Base-by-base conservation (phyloP, 2,888 invertebrate species). In the Lepidochrysops patricia region DNA sequence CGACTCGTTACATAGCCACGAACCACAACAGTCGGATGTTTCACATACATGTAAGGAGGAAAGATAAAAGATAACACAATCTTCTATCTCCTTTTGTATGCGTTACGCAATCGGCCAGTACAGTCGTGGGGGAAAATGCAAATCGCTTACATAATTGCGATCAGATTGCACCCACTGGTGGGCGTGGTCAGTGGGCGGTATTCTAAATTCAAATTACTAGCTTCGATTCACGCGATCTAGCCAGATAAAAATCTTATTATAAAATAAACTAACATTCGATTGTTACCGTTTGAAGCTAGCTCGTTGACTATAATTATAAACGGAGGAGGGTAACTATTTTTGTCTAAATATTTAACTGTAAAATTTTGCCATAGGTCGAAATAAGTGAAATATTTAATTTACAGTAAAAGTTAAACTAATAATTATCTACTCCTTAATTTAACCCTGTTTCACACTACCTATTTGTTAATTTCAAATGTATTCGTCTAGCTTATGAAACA, bases 141-240 rank as follows among this genome's bases (percentile, higher is more conserved):
- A 76, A 81, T 83, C 79, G 76, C 75, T 82, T 82, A 87, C 79
- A 78, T 80, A 81, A 80, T 73, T 66, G 60, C 70, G 69, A 82
- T 85, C 86, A 73, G 85, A 86, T 84, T 84, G 70, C 75, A 69
- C 67, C 79, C 75, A 76, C 75, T 71, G 66, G 73, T 73, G 76
- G 88, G 87, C 85, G 86, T 75, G 74, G 62, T 73, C 52, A 62
- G 54, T 60, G 78, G 86, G 84, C 82, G 84, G 79, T 75, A 78
- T 77, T 82, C 85, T 80, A 83, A 77, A 85, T 87, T 82, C 79
- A 80, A 85, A 86, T 82, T 82, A 76, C 80, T 74, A 75, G 81
- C 77, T 80, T 74, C 79, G 68, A 57, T 70, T 72, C 79, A 80
- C 79, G 79, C 78, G 71, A 81, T 75, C 75, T 75, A 77, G 77